Percentiles rank a stretch among this genome's conserved stretches.
These are phyloP conservation scores for Gymnocypris eckloni DNA, from an alignment of 2,797 vertebrate genomes.

Conservation along the genomic window DNA sequence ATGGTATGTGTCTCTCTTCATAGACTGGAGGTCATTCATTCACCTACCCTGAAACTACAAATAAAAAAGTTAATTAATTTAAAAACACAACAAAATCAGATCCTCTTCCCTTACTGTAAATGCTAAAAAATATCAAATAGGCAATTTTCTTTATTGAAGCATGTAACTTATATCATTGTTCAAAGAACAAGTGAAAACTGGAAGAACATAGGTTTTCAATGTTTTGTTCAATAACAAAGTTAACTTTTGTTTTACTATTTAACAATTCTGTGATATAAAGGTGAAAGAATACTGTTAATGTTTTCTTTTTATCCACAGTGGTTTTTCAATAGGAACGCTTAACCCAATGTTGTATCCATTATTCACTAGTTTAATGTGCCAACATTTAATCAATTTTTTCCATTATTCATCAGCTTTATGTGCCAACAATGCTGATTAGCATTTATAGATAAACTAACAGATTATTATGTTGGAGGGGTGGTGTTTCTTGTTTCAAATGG, in stretches of 20 bases:
- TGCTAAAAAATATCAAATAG: neutral
- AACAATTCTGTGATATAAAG: conserved; percentile 24
- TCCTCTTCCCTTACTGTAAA: neutral
- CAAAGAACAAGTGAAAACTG: neutral
- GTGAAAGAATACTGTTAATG: conserved; percentile 12
- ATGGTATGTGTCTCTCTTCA: neutral
- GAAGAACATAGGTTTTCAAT: neutral
- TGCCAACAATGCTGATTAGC: conserved; percentile 29
- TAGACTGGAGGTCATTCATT: neutral
- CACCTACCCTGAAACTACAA: neutral
- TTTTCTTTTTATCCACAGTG: neutral
- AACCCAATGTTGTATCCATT: conserved; percentile 30
- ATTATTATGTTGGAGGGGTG: conserved; percentile 15
- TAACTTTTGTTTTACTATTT: neutral
- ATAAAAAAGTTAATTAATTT: neutral
- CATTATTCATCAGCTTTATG: conserved; percentile 40
- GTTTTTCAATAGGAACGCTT: conserved; percentile 14
- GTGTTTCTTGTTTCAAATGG: conserved; percentile 16
- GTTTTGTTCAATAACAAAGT: neutral
- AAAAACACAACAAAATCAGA: neutral
- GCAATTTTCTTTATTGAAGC: neutral
- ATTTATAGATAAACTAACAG: conserved; percentile 28
- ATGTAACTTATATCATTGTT: conserved; percentile 3
- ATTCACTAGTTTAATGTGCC: conserved; percentile 42
- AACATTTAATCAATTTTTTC: conserved; percentile 38